A percentile compares a stretch with the other conserved stretches of the same genome.
Conservation (phyloP, 2,797 vertebrate genomes). For the Vipera ursinii region DNA sequence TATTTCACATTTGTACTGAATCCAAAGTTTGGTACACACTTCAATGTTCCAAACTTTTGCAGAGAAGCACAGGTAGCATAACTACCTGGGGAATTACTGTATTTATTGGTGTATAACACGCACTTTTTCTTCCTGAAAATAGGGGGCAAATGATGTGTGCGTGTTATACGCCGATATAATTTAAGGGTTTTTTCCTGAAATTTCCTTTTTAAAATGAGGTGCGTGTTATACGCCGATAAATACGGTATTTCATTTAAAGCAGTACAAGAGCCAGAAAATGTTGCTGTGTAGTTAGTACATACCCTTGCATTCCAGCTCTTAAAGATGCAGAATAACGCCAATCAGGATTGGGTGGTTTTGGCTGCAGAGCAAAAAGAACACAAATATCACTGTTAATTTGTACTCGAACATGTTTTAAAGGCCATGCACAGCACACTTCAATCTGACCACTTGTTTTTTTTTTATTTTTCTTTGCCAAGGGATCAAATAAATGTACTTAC, state of each 20-base stretch:
- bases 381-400: conserved; percentile 25
- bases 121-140: too few relatives aligned
- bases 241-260: background rate
- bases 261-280: accelerated
- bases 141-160: too few relatives aligned
- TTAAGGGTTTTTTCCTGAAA: too few relatives aligned
- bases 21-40: background rate
- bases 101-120: too few relatives aligned
- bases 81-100: background rate
- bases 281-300: conserved; percentile 37
- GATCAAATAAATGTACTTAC: background rate
- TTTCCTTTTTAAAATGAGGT: too few relatives aligned
- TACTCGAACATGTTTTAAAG: background rate
- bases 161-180: too few relatives aligned
- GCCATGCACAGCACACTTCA: background rate
- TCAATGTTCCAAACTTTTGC: background rate
- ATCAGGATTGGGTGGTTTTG: conserved; percentile 86
- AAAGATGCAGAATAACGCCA: conserved; percentile 98
- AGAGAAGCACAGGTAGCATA: background rate
- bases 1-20: background rate
- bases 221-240: too few relatives aligned
- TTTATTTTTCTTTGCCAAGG: background rate
- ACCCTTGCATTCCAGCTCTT: conserved; percentile 98
- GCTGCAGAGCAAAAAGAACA: conserved; percentile 81
- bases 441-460: background rate